Base-by-base conservation (phyloP, 2,888 invertebrate species). In the Sinohyriopsis cumingii region DNA sequence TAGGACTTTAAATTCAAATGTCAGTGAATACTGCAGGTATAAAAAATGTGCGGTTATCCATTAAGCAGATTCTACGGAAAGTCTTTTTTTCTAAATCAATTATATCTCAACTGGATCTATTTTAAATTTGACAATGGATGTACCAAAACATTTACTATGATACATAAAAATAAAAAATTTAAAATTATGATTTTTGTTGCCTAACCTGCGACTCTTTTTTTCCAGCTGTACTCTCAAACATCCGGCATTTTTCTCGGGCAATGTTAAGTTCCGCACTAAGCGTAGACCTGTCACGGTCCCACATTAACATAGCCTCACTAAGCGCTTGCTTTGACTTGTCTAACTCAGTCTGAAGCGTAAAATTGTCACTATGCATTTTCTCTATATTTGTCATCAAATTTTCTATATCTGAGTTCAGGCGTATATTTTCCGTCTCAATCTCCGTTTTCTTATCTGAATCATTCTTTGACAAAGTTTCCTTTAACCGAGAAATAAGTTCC, bases 301-400 rank as follows among this genome's bases (percentile, higher is more conserved):
- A 84, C 72, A 79, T 72, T 9, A 84, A 55, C 80, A 82, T 81
- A 0, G 84, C 84, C 22, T 82, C 80, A 68, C 82, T 81, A 65
- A 85, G 68, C 0, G 83, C 82, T 59, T 81, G 79, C 65, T 82
- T 78, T 0, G 82, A 75, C 65, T 82, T 81, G 55, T 85, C 83
- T 63, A 85, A 70, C 55, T 85, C 85, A 9, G 71, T 77, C 45
- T 84, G 78, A 28, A 84, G 67, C 12, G 80, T 80, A 28, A 73
- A 70, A 20, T 82, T 83, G 60, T 86, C 84, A 15, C 75, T 75
- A 63, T 82, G 82, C 19, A 82, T 65, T 56, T 80, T 81, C n/a
- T 82, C 81, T 19, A 87, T 72, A 54, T 87, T 87, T 2, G 68
- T 67, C 62, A 85, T 83, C 68, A 86, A 69, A 60, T 76, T 79